These are phyloP conservation scores for Eulemur mongoz DNA, from an alignment of 2,797 vertebrate species.

Conservation along the genomic window DNA sequence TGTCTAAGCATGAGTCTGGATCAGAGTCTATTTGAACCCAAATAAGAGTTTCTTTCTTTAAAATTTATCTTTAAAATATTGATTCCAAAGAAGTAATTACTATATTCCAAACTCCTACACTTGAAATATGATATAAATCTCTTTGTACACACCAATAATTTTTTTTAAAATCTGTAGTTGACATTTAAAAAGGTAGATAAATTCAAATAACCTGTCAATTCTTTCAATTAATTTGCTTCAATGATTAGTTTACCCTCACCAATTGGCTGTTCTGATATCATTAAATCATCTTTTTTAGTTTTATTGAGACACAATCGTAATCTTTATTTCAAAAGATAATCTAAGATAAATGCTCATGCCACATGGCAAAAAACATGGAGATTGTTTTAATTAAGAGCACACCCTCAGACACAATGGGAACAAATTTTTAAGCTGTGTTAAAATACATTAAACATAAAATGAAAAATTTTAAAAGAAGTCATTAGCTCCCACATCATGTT, in stretches of 20 bases:
- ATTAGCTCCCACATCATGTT: not conserved
- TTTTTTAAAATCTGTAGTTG: not conserved
- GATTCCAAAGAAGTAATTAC: not conserved
- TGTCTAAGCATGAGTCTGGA: not conserved
- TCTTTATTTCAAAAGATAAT: conserved; percentile 23
- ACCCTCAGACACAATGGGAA: not conserved
- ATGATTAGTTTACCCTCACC: not conserved
- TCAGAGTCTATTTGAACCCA: not conserved
- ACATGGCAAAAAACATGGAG: not conserved
- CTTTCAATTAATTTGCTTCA: not conserved
- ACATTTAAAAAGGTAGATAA: not conserved
- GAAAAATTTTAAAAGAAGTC: not conserved
- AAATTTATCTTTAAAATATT: not conserved
- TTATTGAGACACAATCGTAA: not conserved
- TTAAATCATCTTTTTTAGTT: conserved; percentile 3
- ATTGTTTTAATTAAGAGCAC: not conserved
- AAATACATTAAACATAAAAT: conserved; percentile 42
- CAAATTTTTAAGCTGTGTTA: not conserved
- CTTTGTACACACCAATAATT: not conserved
- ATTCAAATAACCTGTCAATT: not conserved
- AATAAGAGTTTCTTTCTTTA: not conserved
- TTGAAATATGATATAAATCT: not conserved
- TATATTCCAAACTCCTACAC: not conserved
- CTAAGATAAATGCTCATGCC: not conserved
- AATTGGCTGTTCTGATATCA: not conserved